phyloP scores from a whole-genome alignment of 2,888 invertebrate genomes.

The Trissolcus japonicus region DNA sequence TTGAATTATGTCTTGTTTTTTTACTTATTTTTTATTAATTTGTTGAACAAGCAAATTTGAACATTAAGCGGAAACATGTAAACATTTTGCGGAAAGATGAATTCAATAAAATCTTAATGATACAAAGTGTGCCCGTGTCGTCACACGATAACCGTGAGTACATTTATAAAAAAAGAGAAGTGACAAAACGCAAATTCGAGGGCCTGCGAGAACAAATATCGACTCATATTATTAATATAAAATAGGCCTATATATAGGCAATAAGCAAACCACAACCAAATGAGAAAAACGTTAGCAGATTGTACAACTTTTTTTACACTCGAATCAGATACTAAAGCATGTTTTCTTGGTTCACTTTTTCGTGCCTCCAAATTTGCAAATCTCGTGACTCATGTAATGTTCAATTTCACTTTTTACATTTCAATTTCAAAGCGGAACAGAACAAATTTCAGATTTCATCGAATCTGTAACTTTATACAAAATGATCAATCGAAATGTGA shows the following conservation, averaged over 20 bases:
- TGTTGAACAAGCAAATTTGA: too few species aligned
- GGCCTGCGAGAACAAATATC: constrained; percentile 42
- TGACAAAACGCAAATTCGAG: constrained; percentile 23
- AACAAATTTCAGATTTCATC: too few species aligned
- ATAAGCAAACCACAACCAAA: constrained; percentile 43
- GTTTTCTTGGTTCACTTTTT: constrained; percentile 4
- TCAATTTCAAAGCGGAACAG: too few species aligned
- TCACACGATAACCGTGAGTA: constrained; percentile 25
- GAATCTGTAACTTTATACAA: too few species aligned
- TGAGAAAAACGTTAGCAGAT: constrained; percentile 29
- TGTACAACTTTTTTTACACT: constrained; percentile 51
- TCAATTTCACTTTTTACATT: too few species aligned
- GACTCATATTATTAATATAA: constrained; percentile 40
- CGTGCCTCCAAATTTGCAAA: too few species aligned
- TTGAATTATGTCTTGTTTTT: not conserved
- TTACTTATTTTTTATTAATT: constrained; percentile 5
- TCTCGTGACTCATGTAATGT: too few species aligned
- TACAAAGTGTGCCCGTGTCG: constrained; percentile 26
- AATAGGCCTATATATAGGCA: constrained; percentile 40
- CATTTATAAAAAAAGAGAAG: constrained; percentile 13
- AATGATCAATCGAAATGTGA: too few species aligned
- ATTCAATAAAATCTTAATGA: constrained; percentile 7
- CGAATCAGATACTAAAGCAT: constrained; percentile 20
- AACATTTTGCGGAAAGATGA: not conserved
- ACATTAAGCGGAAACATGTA: too few species aligned